phyloP scores from a whole-genome alignment of 1,140 invertebrate genomes.

The Solenopsis invicta region DNA sequence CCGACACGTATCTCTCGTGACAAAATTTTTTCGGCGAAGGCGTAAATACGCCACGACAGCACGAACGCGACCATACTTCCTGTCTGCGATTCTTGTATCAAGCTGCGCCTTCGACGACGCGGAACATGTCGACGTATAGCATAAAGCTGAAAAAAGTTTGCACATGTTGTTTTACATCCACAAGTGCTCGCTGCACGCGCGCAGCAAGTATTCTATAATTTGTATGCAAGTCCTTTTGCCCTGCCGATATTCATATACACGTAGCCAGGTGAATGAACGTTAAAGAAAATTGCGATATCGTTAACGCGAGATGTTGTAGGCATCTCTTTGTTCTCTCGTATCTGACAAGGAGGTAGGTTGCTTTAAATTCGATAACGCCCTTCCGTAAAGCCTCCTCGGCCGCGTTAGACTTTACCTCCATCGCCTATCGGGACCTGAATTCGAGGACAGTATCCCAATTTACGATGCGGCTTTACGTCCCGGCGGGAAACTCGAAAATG shows the following conservation, averaged over 20 bases:
- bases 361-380: slow-evolving; percentile 42
- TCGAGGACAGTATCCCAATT: slow-evolving; percentile 63
- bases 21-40: slow-evolving; percentile 44
- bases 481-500: slow-evolving; percentile 70
- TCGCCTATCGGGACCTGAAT: slow-evolving; percentile 28
- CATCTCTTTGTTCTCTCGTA: neutral
- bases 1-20: neutral
- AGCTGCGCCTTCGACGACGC: neutral
- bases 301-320: neutral
- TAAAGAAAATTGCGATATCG: slow-evolving; percentile 11
- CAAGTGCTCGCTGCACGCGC: too few species aligned
- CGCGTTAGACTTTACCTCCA: slow-evolving; percentile 13
- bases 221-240: neutral
- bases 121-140: slow-evolving; percentile 39
- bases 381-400: neutral
- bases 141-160: slow-evolving; percentile 10
- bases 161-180: slow-evolving; percentile 13
- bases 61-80: slow-evolving; percentile 21
- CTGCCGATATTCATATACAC: neutral
- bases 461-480: slow-evolving; percentile 68
- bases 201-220: neutral
- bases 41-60: slow-evolving; percentile 55
- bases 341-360: neutral
- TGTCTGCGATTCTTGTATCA: slow-evolving; percentile 20
- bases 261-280: neutral